These are phyloP conservation scores for Apantesis nais DNA, from an alignment of 2,888 invertebrate species.

Conservation along the genomic window DNA sequence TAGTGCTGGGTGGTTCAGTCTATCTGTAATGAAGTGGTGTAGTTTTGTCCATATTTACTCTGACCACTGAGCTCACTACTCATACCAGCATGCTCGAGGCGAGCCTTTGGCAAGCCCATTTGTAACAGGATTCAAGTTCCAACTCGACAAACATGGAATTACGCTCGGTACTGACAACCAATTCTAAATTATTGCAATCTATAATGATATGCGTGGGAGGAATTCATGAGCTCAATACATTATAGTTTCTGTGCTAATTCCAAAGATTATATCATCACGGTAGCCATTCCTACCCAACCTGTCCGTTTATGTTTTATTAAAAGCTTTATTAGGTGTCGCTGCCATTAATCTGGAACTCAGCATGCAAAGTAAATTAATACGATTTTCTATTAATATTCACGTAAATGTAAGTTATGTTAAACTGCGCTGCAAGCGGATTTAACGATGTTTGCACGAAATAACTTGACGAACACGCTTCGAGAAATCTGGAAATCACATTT, in stretches of 20 bases:
- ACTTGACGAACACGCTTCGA: neutral
- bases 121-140: constrained; percentile 54
- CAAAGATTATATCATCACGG: constrained; percentile 47
- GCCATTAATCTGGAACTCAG: constrained; percentile 23
- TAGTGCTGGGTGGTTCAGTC: neutral
- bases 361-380: constrained; percentile 18
- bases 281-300: constrained; percentile 35
- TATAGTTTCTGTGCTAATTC: constrained; percentile 53
- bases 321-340: constrained; percentile 40
- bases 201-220: constrained; percentile 56
- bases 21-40: constrained; percentile 57
- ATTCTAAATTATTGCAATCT: constrained; percentile 62
- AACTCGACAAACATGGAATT: constrained; percentile 39
- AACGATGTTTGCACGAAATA: constrained; percentile 12
- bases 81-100: constrained; percentile 18
- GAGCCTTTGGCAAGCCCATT: constrained; percentile 48
- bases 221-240: constrained; percentile 57
- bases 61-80: constrained; percentile 27
- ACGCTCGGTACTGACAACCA: constrained; percentile 49
- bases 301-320: constrained; percentile 35
- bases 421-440: neutral
- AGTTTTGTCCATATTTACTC: constrained; percentile 37
- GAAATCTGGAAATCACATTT: constrained; percentile 31
- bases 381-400: constrained; percentile 15
- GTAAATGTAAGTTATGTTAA: constrained; percentile 3